Base-by-base conservation (phyloP, 2,113 vertebrate species). In the Chlorodrepanis virens region DNA sequence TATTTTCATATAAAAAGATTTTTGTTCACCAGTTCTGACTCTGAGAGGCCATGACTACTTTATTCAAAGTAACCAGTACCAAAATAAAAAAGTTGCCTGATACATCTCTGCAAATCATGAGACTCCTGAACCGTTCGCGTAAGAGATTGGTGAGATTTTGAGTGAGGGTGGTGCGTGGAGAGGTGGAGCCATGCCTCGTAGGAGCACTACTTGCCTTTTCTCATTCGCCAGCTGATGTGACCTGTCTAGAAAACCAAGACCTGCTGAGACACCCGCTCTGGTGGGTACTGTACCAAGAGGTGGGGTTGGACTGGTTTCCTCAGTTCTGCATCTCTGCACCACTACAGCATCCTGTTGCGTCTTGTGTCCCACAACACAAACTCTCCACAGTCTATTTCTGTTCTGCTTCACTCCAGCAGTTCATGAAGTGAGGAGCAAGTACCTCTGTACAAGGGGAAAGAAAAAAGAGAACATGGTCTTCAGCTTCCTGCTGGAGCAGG, bases 291-390 rank as follows among this genome's bases (percentile, higher is more conserved):
- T 12, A 80, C 39, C n/a, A 17, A 8, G 25, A 31, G 28, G 21
- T 61, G 31, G 3, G 15, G 5, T 40, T 71, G 72, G 29, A 10
- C n/a, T 57, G 31, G 24, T 70, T 65, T 65, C 56, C n/a, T 81
- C 40, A 27, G 11, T 63, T 80, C 39, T 59, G 35, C 42, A 37
- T 77, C 29, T 15, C 22, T 23, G 33, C 39, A 33, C 33, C 37
- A 35, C 35, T 60, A 6, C 21, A 67, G 35, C 42, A 24, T 65
- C 23, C 50, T 67, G 12, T 39, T 3, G 1, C 0, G 0, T 31
- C 28, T 45, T 11, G 27, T 67, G 63, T 71, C 27, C 28, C 21
- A 63, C 50, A 65, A 49, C 56, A 75, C 42, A 57, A 7, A 23
- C 44, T 35, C 42, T 49, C 4, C 47, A 22, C 52, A 9, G 5